Evolutionary conservation across 2,113 vertebrate species (phyloP).

Genomic region (Scartelaos histophorus): DNA sequence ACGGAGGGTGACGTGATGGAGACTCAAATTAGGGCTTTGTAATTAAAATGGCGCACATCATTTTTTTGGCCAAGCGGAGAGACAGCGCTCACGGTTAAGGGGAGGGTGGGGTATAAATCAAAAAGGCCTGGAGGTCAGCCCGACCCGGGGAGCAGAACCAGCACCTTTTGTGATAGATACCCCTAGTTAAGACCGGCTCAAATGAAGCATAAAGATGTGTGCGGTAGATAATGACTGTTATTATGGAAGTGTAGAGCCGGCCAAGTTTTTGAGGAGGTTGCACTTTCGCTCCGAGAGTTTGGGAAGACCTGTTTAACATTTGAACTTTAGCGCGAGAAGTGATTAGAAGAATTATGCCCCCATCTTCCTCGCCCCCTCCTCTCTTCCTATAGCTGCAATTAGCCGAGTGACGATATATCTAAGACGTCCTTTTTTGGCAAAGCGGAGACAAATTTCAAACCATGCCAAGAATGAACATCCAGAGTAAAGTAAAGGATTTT

Average conservation of each 20-base stretch:
- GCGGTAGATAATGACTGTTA: constrained; percentile 73
- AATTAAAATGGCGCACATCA: constrained; percentile 78
- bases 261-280: constrained; percentile 44
- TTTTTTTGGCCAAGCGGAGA: constrained; percentile 56
- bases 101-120: constrained; percentile 72
- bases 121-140: constrained; percentile 51
- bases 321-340: constrained; percentile 29
- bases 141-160: constrained; percentile 28
- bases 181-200: constrained; percentile 68
- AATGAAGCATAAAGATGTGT: constrained; percentile 78
- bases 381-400: constrained; percentile 39
- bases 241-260: constrained; percentile 64
- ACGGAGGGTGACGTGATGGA: constrained; percentile 51
- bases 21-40: constrained; percentile 73
- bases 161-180: constrained; percentile 69
- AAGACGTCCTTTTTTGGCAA: constrained; percentile 25
- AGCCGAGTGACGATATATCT: constrained; percentile 30
- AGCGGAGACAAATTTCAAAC: constrained; percentile 16
- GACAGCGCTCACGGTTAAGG: constrained; percentile 37
- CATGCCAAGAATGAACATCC: neutral
- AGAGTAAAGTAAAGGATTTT: constrained; percentile 3
- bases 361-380: constrained; percentile 12
- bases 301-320: constrained; percentile 39
- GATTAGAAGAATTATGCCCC: constrained; percentile 30
- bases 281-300: constrained; percentile 48